A percentile compares a stretch with the other conserved stretches of the same genome.
Conservation (phyloP, 2,113 vertebrate genomes). For the Engraulis encrasicolus region DNA sequence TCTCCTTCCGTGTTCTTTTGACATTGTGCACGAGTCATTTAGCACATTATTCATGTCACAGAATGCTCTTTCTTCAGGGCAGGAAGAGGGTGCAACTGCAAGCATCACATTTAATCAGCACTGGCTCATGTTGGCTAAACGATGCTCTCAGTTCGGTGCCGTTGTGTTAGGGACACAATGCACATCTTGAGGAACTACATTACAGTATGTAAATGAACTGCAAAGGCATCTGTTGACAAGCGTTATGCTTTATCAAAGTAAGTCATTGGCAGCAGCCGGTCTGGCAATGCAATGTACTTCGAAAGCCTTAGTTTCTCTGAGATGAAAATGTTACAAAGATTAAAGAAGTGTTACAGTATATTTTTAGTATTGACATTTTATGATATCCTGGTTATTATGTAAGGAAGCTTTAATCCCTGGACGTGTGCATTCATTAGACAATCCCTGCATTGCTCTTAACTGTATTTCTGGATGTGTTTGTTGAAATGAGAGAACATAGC, state of each 20-base stretch:
- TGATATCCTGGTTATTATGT: neutral
- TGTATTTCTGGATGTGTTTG: constrained; percentile 5
- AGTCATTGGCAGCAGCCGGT: neutral
- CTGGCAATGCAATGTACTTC: neutral
- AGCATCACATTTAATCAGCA: neutral
- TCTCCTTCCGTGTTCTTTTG: neutral
- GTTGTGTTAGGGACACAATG: neutral
- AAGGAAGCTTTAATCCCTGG: neutral
- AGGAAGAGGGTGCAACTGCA: neutral
- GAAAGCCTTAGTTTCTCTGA: too few relatives aligned
- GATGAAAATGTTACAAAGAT: too few relatives aligned
- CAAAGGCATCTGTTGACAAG: neutral
- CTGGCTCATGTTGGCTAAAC: neutral
- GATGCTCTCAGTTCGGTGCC: too few relatives aligned
- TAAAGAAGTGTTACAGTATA: neutral
- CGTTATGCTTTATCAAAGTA: neutral
- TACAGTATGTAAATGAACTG: neutral
- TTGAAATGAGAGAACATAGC: neutral
- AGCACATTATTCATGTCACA: neutral
- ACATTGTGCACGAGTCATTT: neutral
- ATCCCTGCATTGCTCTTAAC: neutral
- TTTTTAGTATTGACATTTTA: constrained; percentile 1
- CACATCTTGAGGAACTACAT: neutral
- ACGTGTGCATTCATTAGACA: neutral
- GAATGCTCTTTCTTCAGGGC: neutral